Evolutionary conservation across 2,888 invertebrate species (phyloP), one percentile per base, ranked within the genome.

Genomic region (Salticus scenicus): DNA sequence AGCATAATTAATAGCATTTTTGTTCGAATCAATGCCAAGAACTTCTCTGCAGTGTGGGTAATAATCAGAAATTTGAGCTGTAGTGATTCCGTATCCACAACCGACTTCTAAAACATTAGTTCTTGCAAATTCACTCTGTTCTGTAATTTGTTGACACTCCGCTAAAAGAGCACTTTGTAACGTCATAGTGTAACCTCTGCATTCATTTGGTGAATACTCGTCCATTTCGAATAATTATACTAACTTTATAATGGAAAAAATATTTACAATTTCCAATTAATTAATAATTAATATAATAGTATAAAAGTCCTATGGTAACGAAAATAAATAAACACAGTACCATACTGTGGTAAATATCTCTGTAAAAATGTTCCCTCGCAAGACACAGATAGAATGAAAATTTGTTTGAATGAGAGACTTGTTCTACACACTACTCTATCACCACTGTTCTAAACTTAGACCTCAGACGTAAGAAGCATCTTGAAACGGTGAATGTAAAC

Each of bases 31-130:
- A 4, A 88, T 37, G 1, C 87, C 87, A 12, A 88, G 47, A 2
- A 88, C 81, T 27, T 78, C 78, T 14, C 87, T 42, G 73, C 27
- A 33, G 31, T 78, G 64, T 0, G 87, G 87, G 42, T 73, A 74
- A 27, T 86, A 75, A 30, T 81, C 87, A 1, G 86, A 70, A n/a
- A 88, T 79, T 28, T 88, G 87, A 1, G 77, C 47, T 1, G 87
- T 88, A 0, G 87, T 86, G 12, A 63, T 74, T 0, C 87, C 87
- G 37, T 82, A 79, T 2, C 81, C 73, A 20, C 85, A 88, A 0
- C 86, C 87, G 0, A 88, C 85, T 30, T 88, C 85, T 66, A 88
- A 31, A 14, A 88, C 74, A 37, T 78, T 79, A 2, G 85, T 74
- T 8, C 72, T 33, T 0, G 72, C 33, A 64, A 86, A 88, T 30